Base-by-base conservation (phyloP, 2,113 vertebrate genomes). In the Cercocebus atys region DNA sequence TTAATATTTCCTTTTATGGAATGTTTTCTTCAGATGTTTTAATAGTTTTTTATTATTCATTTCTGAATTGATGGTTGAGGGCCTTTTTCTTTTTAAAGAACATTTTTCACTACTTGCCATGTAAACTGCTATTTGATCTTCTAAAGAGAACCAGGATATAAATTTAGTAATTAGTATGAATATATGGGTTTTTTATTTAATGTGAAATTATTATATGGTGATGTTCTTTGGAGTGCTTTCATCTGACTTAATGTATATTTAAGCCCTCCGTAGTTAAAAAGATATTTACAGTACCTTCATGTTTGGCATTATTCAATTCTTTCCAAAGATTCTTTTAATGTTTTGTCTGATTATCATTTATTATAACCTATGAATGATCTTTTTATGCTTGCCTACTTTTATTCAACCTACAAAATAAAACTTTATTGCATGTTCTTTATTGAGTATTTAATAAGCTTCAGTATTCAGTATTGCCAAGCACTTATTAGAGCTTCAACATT, bases 21-120 rank as follows among this genome's bases (percentile, higher is more conserved):
- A 64, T 93, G 23, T 75, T 96, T 93, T 88, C 47, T 83, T 90
- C 27, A 93, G 47, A 23, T 35, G 0, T 75, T 79, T 75, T 92
- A 94, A 72, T 97, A 85, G 81, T 70, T 61, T 88, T 30, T 25
- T 94, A 16, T 25, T 86, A 45, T 13, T 95, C 13, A 47, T 96
- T 83, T 91, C 47, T 75, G 27, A 96, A 35, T 87, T 47, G 57
- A 59, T 91, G 55, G 4, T 32, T 82, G 20, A 81, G 35, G 27
- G 6, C 38, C 45, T 93, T 73, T 55, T 76, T 73, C 66, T n/a
- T 76, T 61, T 86, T 79, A 52, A 32, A 88, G 61, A 88, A n/a
- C 76, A 43, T 52, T 83, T 87, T 78, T 81, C 20, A 83, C 73
- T 94, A 70, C 57, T 92, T 83, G 9, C 11, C 23, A 93, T 79